Percentiles rank a stretch among this genome's conserved stretches.
These are phyloP conservation scores for Lagocephalus sceleratus DNA, from an alignment of 2,797 vertebrate species.

Conservation along the genomic window DNA sequence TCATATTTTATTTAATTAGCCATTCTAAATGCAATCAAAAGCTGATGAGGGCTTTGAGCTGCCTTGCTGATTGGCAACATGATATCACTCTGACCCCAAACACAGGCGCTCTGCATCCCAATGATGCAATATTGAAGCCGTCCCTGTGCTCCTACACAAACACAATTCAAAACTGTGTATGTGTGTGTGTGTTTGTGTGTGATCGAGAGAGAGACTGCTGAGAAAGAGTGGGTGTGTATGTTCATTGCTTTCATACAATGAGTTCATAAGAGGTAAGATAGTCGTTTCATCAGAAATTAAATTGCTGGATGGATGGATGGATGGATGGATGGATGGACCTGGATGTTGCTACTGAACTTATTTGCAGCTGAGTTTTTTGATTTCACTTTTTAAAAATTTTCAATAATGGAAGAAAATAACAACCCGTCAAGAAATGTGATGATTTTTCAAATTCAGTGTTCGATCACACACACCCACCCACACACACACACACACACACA, in stretches of 20 bases:
- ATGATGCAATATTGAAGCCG: slow-evolving; percentile 63
- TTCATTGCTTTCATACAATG: slow-evolving; percentile 26
- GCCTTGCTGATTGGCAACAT: slow-evolving; percentile 73
- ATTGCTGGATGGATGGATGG: slow-evolving; percentile 17
- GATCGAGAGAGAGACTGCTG: neutral
- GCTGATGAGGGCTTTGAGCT: slow-evolving; percentile 67
- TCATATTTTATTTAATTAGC: slow-evolving; percentile 81
- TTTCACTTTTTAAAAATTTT: too few relatives aligned
- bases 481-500: slow-evolving; percentile 16
- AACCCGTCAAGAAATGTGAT: too few relatives aligned
- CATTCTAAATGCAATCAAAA: slow-evolving; percentile 78
- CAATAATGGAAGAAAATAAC: too few relatives aligned
- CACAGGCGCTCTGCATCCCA: slow-evolving; percentile 57
- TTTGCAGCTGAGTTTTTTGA: too few relatives aligned
- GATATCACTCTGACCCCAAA: slow-evolving; percentile 70
- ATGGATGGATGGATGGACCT: too few relatives aligned
- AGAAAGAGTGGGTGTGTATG: slow-evolving; percentile 17
- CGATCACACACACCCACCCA: slow-evolving; percentile 26
- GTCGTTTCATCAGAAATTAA: slow-evolving; percentile 43
- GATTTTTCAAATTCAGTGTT: too few relatives aligned
- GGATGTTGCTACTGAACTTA: slow-evolving; percentile 4
- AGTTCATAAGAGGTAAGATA: slow-evolving; percentile 4
- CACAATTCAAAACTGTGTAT: slow-evolving; percentile 38
- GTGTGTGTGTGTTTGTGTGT: slow-evolving; percentile 11
- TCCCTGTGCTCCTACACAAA: slow-evolving; percentile 43